Base-by-base conservation (phyloP, 2,113 vertebrate species). In the Scolopax mira region DNA sequence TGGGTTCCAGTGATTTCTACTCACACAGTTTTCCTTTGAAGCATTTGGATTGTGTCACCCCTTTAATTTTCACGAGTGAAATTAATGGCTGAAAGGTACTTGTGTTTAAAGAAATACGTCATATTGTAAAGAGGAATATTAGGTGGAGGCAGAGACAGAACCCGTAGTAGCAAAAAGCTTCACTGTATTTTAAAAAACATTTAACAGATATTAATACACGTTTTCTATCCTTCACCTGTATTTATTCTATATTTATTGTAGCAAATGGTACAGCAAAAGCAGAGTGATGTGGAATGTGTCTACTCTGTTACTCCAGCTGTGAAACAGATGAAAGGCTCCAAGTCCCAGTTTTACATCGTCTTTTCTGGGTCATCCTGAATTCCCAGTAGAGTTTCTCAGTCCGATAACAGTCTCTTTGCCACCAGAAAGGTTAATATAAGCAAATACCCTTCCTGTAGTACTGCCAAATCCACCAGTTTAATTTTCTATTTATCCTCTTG, bases 191-290 rank as follows among this genome's bases (percentile, higher is more conserved):
- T 52, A 44, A 75, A 52, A 39, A 72, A 17, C 21, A 2, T 44
- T 39, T 19, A 39, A 0, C 30, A 22, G 7, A 3, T 7, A 0
- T 25, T 33, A 44, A 22, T 77, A 3, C 4, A 0, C 3, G 12
- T 52, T 93, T 91, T 24, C 79, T 79, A 3, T 54, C 28, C 44
- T 52, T 51, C 24, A 27, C 13, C 33, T 61, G 13, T 18, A 6
- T 62, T 62, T 55, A 39, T 23, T 51, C 55, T 17, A 0, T 62
- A 5, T 49, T 77, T 65, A 18, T 27, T 41, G 41, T 39, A 62
- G 41, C 24, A 54, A 54, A 30, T 11, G 28, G 28, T 30, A 3
- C 5, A 54, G 77, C 28, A 57, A 12, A 31, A 42, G 44, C 18
- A 39, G 37, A 54, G 6, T 8, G 79, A 75, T 17, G 14, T 10